These are phyloP conservation scores for Junco hyemalis DNA, from an alignment of 2,113 vertebrate genomes.

Conservation along the genomic window DNA sequence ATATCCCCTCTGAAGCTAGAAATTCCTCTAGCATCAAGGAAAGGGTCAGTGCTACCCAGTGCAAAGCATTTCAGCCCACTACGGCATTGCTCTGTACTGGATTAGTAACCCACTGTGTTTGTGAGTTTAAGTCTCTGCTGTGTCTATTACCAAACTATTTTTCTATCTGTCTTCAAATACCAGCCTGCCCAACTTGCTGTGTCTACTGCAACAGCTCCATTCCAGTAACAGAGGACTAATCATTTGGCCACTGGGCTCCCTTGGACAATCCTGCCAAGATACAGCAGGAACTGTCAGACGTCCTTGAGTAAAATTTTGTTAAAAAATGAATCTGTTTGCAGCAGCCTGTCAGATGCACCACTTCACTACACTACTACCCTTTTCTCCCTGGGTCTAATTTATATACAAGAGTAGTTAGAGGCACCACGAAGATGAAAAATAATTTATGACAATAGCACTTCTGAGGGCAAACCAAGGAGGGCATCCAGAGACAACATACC, in stretches of 20 bases:
- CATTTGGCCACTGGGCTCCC: not conserved
- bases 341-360: not conserved
- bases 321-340: constrained; percentile 8
- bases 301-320: not conserved
- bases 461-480: not conserved
- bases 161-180: not conserved
- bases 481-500: not conserved
- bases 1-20: not conserved
- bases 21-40: not conserved
- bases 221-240: not conserved
- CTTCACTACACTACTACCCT: not conserved
- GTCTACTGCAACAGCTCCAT: not conserved
- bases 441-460: not conserved
- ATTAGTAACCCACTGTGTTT: not conserved
- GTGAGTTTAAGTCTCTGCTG: not conserved
- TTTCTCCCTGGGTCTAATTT: not conserved
- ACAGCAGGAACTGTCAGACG: not conserved
- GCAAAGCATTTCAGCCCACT: not conserved
- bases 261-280: not conserved
- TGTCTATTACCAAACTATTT: not conserved
- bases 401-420: not conserved
- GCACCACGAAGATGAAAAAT: not conserved
- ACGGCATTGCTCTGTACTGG: not conserved
- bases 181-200: not conserved
- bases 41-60: not conserved